Evolutionary conservation across 2,888 invertebrate species (phyloP), one percentile per base, ranked within the genome.

Genomic region (Perizoma affinitatum): DNA sequence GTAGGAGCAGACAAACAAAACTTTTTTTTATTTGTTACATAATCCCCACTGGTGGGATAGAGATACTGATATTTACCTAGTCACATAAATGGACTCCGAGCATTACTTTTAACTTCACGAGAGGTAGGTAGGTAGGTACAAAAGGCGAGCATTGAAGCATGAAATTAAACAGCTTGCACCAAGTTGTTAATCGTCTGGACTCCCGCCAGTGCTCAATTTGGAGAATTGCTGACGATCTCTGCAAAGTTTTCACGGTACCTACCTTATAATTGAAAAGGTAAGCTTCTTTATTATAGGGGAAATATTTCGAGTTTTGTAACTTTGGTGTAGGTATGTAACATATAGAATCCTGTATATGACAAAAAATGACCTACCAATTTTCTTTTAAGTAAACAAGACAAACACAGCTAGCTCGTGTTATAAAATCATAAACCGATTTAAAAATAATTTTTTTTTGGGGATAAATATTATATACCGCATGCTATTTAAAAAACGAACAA

Each of bases 91-190:
- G 2, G 6, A 7, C 40, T 40, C 8, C 7, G 7, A 40, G 42
- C 5, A 10, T 10, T 42, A n/a, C 42, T 42, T 42, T 42, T 42
- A 42, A 42, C 5, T 42, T 42, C 42, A 42, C n/a, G 10, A 42
- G 5, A 10, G n/a, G 5, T 10, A 11, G 22, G 5, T 10, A 11
- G 22, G 44, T 9, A 59, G 63, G 65, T 67, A 74, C 72, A 70
- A 77, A 79, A 72, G 70, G 72, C 63, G 72, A 67, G 81, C 80
- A 76, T 75, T 80, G 80, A 82, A 80, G 83, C 85, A 83, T 83
- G 84, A 88, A 89, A 89, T 89, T 85, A 88, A 88, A 88, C 86
- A 84, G 82, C 84, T 82, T 82, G 85, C 84, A 84, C 79, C 83
- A 87, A 86, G 73, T 85, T 87, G 86, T 86, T 88, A 87, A 88